Conservation (phyloP, 2,888 invertebrate species). For the Carcina quercana region DNA sequence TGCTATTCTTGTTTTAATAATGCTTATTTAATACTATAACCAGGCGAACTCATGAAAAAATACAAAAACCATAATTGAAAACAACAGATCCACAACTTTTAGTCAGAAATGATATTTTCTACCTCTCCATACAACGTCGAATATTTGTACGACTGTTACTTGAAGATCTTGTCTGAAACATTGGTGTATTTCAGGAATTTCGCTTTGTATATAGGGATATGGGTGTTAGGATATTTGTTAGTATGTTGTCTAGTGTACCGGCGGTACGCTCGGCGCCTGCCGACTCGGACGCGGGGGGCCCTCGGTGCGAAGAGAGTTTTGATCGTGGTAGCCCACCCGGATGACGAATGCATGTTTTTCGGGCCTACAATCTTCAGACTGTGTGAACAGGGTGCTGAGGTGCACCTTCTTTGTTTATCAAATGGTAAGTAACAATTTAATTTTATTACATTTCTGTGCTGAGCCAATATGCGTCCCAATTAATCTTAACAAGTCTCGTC, state of each 20-base stretch:
- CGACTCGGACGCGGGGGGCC: conserved; percentile 64
- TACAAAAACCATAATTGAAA: conserved; percentile 6
- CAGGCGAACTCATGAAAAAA: background rate
- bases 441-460: background rate
- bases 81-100: conserved; percentile 24
- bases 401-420: conserved; percentile 90
- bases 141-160: conserved; percentile 47
- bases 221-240: conserved; percentile 67
- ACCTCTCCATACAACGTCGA: conserved; percentile 38
- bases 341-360: conserved; percentile 99
- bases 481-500: no score
- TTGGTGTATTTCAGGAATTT: conserved; percentile 56
- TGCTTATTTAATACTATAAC: no score
- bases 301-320: conserved; percentile 78
- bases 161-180: conserved; percentile 47
- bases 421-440: conserved; percentile 75
- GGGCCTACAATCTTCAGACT: conserved; percentile 89
- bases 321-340: conserved; percentile 95
- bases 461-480: no score
- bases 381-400: conserved; percentile 77
- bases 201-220: conserved; percentile 64
- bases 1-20: no score
- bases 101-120: conserved; percentile 57
- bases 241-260: conserved; percentile 68
- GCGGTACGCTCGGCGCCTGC: conserved; percentile 63